Base-by-base conservation (phyloP, 2,888 invertebrate species). In the Drosophila rellima region DNA sequence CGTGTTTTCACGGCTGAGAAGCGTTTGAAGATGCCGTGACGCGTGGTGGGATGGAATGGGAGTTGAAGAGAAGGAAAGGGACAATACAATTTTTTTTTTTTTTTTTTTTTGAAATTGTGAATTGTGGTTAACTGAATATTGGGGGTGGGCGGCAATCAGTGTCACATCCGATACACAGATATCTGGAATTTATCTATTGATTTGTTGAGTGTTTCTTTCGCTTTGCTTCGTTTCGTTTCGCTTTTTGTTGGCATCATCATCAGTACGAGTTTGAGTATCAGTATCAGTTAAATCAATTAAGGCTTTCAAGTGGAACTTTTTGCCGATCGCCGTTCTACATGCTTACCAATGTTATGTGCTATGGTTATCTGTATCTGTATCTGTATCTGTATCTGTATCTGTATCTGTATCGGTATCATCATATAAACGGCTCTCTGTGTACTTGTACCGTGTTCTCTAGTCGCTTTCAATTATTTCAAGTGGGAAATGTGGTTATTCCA, bases 211-310 rank as follows among this genome's bases (percentile, higher is more conserved):
- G 73, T 80, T 69, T 61, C 51, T 33, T 23, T 59, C 29, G 26
- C 20, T 67, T n/a, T 0, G 35, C n/a, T 35, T 35, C 29, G 29
- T 2, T 29, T 29, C 10, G 29, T 2, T 63, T 60, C 29, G 54
- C 52, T 50, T 59, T 52, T 59, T 52, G 55, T 69, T 70, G 59
- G 67, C 72, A 69, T 55, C 56, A n/a, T n/a, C n/a, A 35, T 31
- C 31, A 20, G 11, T 11, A 31, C 31, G 31, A n/a, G n/a, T n/a
- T n/a, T n/a, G n/a, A 52, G 59, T 70, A 57, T 66, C 68, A 71
- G 77, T 84, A 89, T 88, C 87, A 85, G 88, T 83, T 90, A 89
- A 89, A 89, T 89, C 89, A 89, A 89, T 89, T 89, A 89, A 75
- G 74, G 73, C 78, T 82, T 78, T 87, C 86, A 88, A 87, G 88